Evolutionary conservation across 2,113 vertebrate genomes (phyloP).

Genomic region (Canis aureus): DNA sequence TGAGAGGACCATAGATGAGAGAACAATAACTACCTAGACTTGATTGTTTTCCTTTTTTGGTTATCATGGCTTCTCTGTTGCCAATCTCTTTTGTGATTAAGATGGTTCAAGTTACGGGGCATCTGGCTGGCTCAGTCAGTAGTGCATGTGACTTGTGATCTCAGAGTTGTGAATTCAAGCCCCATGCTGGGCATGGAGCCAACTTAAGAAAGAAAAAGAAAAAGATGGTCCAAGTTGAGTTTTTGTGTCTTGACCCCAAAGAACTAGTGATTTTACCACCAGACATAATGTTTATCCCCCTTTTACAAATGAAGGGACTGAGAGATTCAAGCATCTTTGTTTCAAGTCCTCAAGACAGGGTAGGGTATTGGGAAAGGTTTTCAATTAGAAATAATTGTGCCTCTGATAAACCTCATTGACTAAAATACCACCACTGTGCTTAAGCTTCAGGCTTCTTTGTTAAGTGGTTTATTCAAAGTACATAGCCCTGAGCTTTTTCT

Average conservation of each 20-base stretch:
- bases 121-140: not conserved
- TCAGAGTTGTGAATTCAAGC: not conserved
- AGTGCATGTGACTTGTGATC: not conserved
- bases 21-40: not conserved
- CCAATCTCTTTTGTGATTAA: constrained; percentile 9
- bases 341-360: not conserved
- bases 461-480: constrained; percentile 3
- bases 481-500: not conserved
- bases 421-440: not conserved
- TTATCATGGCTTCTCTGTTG: not conserved
- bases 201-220: not conserved
- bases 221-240: not conserved
- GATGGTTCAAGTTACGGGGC: not conserved
- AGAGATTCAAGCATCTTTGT: not conserved
- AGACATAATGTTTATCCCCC: not conserved
- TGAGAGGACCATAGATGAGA: not conserved
- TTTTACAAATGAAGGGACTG: constrained; percentile 10
- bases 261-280: not conserved
- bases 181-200: not conserved
- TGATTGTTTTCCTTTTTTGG: not conserved
- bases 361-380: not conserved
- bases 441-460: not conserved
- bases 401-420: not conserved
- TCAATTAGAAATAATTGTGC: not conserved
- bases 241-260: not conserved